Base-by-base conservation (phyloP, 2,888 invertebrate species). In the Xestoiulus laeticollis region DNA sequence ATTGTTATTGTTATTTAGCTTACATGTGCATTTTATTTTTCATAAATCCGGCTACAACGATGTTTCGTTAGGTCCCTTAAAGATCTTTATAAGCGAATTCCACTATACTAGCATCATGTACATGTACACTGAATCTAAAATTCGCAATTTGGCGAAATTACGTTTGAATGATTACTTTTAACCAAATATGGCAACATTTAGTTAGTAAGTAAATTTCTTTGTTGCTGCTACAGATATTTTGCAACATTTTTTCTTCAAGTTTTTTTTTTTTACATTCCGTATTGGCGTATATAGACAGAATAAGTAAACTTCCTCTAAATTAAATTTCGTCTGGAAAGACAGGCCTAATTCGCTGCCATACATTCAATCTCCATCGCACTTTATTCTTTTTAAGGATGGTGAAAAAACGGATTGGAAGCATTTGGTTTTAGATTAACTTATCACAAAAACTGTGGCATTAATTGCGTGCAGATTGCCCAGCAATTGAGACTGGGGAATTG, bases 371-470 rank as follows among this genome's bases (percentile, higher is more conserved):
- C 30, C 78, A 78, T 78, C 14, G 78, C 78, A 78, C 12, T 78
- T 30, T 78, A 30, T 48, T 48, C 48, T 22, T 68, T 78, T 78
- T 78, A 14, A 78, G 5, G 19, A 59, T 30, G 10, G 30, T 5
- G 26, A 78, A 78, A 78, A 78, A 30, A 14, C 14, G 1, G 78
- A 1, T 30, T 0, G 59, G n/a, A 30, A 14, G 78, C 78, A 78
- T 78, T 78, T 78, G 30, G 2, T 78, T 78, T 78, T 30, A 26
- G 78, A 78, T 78, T 78, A 78, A 78, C 78, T 78, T 30, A 22
- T 78, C 30, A 30, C 30, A 78, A 78, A 78, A 78, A 30, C 78
- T 78, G 6, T 14, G 10, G 78, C 78, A 78, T 78, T 78, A 78
- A 78, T 78, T 78, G 78, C 30, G 5, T 1, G 30, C 59, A n/a